phyloP scores from a whole-genome alignment of 2,113 vertebrate species.

The Sialia sialis region DNA sequence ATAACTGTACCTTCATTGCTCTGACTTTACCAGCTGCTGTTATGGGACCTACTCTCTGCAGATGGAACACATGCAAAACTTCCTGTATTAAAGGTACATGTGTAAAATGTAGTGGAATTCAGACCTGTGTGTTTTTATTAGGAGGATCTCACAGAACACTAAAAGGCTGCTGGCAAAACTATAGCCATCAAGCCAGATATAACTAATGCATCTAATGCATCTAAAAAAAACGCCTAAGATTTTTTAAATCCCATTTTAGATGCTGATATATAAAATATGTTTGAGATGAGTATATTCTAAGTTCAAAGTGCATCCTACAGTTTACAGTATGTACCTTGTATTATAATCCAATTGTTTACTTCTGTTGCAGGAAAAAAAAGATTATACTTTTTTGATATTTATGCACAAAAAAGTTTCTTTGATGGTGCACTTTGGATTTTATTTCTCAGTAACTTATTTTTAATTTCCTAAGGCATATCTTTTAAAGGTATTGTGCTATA shows the following conservation, averaged over 20 bases:
- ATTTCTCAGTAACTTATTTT: not conserved
- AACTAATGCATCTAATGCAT: not conserved
- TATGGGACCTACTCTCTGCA: not conserved
- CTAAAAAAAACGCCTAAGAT: not conserved
- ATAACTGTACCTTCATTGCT: not conserved
- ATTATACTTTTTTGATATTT: not conserved
- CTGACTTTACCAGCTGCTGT: not conserved
- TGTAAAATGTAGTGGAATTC: not conserved
- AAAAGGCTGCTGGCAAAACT: not conserved
- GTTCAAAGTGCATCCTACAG: not conserved
- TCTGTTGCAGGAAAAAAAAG: not conserved
- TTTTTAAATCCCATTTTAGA: not conserved
- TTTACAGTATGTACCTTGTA: not conserved
- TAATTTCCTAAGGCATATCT: not conserved
- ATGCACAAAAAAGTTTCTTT: not conserved
- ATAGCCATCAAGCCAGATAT: not conserved
- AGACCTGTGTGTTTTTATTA: not conserved
- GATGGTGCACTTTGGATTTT: not conserved
- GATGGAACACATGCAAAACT: not conserved
- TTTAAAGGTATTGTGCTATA: not conserved
- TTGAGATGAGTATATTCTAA: not conserved
- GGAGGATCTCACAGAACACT: not conserved
- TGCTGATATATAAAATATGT: not conserved
- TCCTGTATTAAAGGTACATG: not conserved
- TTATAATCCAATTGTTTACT: not conserved